Evolutionary conservation across 2,113 vertebrate species (phyloP), one percentile per base, ranked within the genome.

Genomic region (Diphyllodes magnificus): DNA sequence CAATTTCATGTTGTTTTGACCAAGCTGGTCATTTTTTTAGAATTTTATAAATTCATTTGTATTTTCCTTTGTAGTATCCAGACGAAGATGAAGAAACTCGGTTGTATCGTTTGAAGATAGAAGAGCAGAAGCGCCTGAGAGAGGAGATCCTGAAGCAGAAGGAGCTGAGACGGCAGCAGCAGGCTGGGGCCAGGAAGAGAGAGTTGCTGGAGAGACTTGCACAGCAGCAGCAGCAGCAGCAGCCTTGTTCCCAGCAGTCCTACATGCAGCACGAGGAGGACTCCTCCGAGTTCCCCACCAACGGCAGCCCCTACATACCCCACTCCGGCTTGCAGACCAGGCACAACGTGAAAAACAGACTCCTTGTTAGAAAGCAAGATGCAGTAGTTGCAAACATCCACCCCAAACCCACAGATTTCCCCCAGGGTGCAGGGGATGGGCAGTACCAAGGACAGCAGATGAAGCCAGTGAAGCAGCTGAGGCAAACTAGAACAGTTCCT

Each of bases 81-180:
- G 98, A 99, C 0, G 99, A 99, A 92, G 99, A 99, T 19, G 99
- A 99, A 79, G 99, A 99, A 94, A 99, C 99, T 0, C 96, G 99
- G 63, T 96, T 99, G 77, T 99, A 99, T 81, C 98, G 99, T 57
- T 88, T 99, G 87, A 99, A 99, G 98, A 99, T 99, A 14, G 99
- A 99, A 78, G 99, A 99, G 85, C 99, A 99, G 97, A 99, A 99
- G 89, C 98, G 99, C 24, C 97, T 99, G 13, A 97, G 99, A 53
- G 99, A 99, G 92, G 99, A 99, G 97, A 99, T 99, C 80, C 97
- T 99, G 79, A 99, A 97, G 82, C 98, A 98, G 63, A 99, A 99
- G 97, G 99, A 99, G 97, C 87, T 99, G 77, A 98, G 99, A 24
- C 98, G 99, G 77, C 99, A 99, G 92, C 98, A 99, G 98, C 99